These are phyloP conservation scores for Drepana falcataria DNA, from an alignment of 2,888 invertebrate species.

Conservation along the genomic window DNA sequence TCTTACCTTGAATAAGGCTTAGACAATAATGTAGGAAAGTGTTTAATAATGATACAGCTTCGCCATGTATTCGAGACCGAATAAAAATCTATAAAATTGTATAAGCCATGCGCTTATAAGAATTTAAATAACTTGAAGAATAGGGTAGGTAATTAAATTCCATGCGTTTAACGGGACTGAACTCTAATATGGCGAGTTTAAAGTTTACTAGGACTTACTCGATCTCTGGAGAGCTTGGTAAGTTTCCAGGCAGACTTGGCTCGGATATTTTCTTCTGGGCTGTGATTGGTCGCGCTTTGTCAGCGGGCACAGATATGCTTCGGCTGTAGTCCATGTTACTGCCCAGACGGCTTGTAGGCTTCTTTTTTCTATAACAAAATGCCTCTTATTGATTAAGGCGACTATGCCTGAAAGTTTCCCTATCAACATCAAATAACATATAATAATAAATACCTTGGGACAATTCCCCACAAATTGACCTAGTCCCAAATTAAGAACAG, in stretches of 20 bases:
- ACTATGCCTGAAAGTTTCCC: too few species aligned
- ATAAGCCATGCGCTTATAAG: constrained; percentile 10
- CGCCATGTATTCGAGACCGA: not conserved
- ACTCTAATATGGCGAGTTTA: constrained; percentile 11
- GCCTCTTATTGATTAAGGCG: too few species aligned
- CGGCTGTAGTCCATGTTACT: constrained; percentile 87
- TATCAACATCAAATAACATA: not conserved
- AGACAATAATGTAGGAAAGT: too few species aligned
- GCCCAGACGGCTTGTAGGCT: constrained; percentile 80
- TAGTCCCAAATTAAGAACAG: too few species aligned
- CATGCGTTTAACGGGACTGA: constrained; percentile 22
- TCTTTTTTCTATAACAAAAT: constrained; percentile 81
- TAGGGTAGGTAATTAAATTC: constrained; percentile 22
- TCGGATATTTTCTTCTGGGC: constrained; percentile 74
- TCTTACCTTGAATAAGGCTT: too few species aligned
- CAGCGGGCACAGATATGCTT: constrained; percentile 92
- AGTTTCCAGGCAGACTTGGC: constrained; percentile 76
- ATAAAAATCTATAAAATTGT: not conserved
- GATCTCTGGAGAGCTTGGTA: constrained; percentile 83
- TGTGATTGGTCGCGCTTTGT: constrained; percentile 75
- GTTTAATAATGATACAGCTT: too few species aligned
- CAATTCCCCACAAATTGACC: too few species aligned
- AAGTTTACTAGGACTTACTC: constrained; percentile 77
- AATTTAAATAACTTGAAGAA: constrained; percentile 11
- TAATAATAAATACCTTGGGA: not conserved